Conservation (phyloP, 2,797 vertebrate species). For the Cossypha polioptera region DNA sequence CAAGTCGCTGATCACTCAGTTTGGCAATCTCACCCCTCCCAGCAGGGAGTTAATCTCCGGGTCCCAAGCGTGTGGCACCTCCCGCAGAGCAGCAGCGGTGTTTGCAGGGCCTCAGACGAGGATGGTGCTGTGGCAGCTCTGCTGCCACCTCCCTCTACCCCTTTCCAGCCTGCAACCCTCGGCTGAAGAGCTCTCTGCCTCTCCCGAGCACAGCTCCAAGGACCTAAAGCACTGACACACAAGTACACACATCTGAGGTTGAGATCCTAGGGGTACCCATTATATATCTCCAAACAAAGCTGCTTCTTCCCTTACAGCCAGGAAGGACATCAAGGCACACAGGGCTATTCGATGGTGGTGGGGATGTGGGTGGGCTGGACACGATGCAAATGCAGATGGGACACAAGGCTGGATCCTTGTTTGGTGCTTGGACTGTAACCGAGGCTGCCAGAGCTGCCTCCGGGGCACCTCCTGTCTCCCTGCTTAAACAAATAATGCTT, state of each 20-base stretch:
- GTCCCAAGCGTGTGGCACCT: neutral
- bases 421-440: neutral
- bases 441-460: slow-evolving; percentile 3
- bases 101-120: neutral
- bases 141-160: neutral
- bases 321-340: neutral
- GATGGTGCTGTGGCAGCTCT: neutral
- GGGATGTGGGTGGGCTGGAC: neutral
- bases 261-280: neutral
- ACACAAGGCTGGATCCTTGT: neutral
- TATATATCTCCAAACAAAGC: neutral
- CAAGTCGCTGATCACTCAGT: slow-evolving; percentile 17
- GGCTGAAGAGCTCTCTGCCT: neutral
- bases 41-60: neutral
- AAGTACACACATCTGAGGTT: neutral
- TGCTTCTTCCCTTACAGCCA: neutral
- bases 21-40: slow-evolving; percentile 20
- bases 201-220: neutral
- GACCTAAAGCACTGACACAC: neutral
- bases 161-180: neutral
- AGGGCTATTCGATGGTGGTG: neutral
- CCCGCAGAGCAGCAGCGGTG: rapidly evolving
- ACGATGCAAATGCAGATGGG: neutral
- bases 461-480: neutral
- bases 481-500: neutral